phyloP scores from a whole-genome alignment of 2,888 invertebrate species.

The Pachliopta kotzebuea region DNA sequence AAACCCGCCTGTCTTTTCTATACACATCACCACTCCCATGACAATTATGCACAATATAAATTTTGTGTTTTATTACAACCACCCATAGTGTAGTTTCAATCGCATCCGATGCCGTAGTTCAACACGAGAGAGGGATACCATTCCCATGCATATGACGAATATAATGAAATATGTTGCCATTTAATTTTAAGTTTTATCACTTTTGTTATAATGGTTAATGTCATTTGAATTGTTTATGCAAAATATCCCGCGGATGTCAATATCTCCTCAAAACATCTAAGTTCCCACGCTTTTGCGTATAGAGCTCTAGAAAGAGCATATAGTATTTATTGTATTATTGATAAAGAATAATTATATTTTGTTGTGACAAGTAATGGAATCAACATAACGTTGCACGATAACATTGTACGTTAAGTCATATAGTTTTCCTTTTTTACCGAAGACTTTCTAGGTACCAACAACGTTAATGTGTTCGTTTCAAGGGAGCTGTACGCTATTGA shows the following conservation, averaged over 20 bases:
- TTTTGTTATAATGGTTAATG: conserved; percentile 2
- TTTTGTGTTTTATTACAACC: conserved; percentile 19
- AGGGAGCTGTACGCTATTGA: too few relatives aligned
- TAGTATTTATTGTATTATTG: conserved; percentile 3
- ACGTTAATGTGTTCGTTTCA: too few relatives aligned
- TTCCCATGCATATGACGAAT: conserved; percentile 13
- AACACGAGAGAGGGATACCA: not conserved
- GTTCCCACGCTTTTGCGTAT: conserved; percentile 20
- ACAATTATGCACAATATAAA: conserved; percentile 18
- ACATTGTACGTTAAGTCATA: too few relatives aligned
- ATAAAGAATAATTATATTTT: not conserved
- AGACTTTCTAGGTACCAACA: too few relatives aligned
- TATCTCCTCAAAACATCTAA: conserved; percentile 18
- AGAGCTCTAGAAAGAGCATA: not conserved
- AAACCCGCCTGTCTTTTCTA: conserved; percentile 19
- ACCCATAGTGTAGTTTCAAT: conserved; percentile 19
- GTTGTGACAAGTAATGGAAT: not conserved
- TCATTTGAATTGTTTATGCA: conserved; percentile 6
- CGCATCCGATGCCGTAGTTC: conserved; percentile 5
- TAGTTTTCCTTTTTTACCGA: too few relatives aligned
- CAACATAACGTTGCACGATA: not conserved
- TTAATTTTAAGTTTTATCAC: conserved; percentile 19
- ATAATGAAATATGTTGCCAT: not conserved
- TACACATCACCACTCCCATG: conserved; percentile 20
- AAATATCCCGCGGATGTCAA: conserved; percentile 15